Percentiles rank a stretch among this genome's conserved stretches.
phyloP scores from a whole-genome alignment of 2,888 invertebrate genomes.

The Nematopogon swammerdamellus region DNA sequence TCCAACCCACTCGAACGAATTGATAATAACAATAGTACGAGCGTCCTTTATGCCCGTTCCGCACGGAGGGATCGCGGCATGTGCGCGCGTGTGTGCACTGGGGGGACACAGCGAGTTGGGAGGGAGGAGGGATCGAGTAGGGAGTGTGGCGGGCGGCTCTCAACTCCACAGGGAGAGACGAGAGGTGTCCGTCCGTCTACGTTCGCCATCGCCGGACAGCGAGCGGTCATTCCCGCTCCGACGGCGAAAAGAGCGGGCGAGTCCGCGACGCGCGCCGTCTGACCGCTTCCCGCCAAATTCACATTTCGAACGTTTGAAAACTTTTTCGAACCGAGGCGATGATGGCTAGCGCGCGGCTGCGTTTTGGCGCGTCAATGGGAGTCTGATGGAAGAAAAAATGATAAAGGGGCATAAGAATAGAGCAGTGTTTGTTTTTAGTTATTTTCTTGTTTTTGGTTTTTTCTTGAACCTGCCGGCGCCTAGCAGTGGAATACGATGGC shows the following conservation, averaged over 20 bases:
- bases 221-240: background rate
- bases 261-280: background rate
- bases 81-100: background rate
- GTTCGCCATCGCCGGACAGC: too few species aligned
- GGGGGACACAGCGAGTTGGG: background rate
- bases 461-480: conserved; percentile 47
- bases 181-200: too few species aligned
- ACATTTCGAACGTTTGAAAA: background rate
- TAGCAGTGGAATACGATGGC: conserved; percentile 45
- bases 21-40: conserved; percentile 25
- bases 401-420: background rate
- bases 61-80: background rate
- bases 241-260: background rate
- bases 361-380: background rate
- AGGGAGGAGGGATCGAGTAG: background rate
- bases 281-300: conserved; percentile 34
- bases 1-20: conserved; percentile 44
- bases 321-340: background rate
- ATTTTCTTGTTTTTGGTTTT: conserved; percentile 22
- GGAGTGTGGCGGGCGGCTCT: background rate
- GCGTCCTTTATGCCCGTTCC: background rate
- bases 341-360: background rate
- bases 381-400: conserved; percentile 1
- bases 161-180: background rate
- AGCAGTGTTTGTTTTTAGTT: conserved; percentile 23